phyloP scores from a whole-genome alignment of 2,113 vertebrate species.

The Delphinapterus leucas region DNA sequence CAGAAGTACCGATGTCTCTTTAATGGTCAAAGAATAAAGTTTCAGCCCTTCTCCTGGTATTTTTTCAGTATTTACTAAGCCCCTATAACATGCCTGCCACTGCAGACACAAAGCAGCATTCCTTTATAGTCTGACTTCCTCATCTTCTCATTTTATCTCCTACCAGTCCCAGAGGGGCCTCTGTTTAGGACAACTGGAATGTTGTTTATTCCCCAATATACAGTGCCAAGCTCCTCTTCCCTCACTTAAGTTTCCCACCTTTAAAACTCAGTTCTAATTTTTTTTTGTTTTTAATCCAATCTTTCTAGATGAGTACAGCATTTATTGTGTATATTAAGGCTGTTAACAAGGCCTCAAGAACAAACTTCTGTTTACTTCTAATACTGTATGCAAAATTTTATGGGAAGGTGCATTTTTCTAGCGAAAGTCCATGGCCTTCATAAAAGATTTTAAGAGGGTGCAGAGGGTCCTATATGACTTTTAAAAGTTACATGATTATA shows the following conservation, averaged over 20 bases:
- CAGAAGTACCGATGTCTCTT: background rate
- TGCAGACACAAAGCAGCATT: background rate
- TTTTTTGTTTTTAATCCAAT: background rate
- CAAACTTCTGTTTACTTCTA: background rate
- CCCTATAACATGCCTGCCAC: background rate
- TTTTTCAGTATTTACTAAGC: background rate
- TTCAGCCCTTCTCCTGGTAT: background rate
- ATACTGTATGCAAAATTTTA: background rate
- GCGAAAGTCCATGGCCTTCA: background rate
- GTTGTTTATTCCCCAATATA: background rate
- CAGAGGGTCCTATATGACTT: background rate
- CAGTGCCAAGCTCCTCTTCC: background rate
- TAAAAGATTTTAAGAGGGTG: background rate
- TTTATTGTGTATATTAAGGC: background rate
- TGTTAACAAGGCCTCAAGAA: background rate
- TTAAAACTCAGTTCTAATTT: background rate
- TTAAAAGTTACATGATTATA: background rate
- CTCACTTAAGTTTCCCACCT: background rate
- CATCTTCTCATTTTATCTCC: background rate
- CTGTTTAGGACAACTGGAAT: background rate
- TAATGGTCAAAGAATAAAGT: background rate
- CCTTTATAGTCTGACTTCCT: background rate
- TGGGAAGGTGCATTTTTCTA: background rate
- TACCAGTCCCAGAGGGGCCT: background rate
- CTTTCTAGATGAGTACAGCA: background rate